Conservation (phyloP, 1,140 invertebrate genomes). For the Choristoneura fumiferana region DNA sequence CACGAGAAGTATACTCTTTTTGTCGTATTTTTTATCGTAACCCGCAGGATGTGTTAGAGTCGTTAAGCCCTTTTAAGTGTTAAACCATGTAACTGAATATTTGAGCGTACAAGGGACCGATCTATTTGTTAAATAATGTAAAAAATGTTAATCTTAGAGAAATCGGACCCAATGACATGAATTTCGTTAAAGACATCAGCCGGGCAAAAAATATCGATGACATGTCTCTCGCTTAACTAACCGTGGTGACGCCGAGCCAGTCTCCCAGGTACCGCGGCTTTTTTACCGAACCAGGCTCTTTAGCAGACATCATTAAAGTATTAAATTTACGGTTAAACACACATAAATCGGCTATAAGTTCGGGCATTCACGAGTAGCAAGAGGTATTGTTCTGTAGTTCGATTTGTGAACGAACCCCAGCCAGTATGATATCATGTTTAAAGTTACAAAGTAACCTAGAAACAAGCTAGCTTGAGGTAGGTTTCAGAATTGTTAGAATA, state of each 20-base stretch:
- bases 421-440: too few relatives aligned
- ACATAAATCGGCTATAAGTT: too few relatives aligned
- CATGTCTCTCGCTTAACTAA: constrained; percentile 49
- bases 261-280: constrained; percentile 48
- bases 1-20: constrained; percentile 68
- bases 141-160: constrained; percentile 72
- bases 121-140: constrained; percentile 75
- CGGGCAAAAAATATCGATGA: constrained; percentile 67
- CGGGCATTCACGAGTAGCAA: too few relatives aligned
- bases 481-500: constrained; percentile 31
- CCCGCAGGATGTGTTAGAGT: constrained; percentile 76
- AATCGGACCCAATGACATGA: constrained; percentile 73
- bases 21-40: constrained; percentile 72
- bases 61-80: constrained; percentile 78
- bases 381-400: too few relatives aligned
- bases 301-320: constrained; percentile 63
- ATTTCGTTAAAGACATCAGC: constrained; percentile 70
- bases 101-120: constrained; percentile 68
- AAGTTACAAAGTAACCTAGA: too few relatives aligned
- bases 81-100: constrained; percentile 78
- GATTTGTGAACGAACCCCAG: too few relatives aligned
- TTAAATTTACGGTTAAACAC: constrained; percentile 56
- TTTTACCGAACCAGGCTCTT: constrained; percentile 59
- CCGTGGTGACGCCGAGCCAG: constrained; percentile 41
- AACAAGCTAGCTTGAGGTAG: constrained; percentile 21